A percentile compares a stretch with the other conserved stretches of the same genome.
These are phyloP conservation scores for Mormyrus lacerda DNA, from an alignment of 2,113 vertebrate genomes.

Conservation along the genomic window DNA sequence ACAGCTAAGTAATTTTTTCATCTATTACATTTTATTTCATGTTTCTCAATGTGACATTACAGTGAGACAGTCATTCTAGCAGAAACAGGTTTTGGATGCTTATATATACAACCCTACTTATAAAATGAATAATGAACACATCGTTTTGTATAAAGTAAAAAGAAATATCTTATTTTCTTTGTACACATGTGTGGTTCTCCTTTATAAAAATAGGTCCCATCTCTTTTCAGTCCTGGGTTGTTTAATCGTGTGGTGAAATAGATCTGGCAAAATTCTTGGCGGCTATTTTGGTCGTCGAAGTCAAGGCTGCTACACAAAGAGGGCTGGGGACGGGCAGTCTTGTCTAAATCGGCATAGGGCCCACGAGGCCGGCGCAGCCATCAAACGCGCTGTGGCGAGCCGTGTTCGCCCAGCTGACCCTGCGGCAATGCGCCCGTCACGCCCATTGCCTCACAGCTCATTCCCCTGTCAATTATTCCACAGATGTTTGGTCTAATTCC, in stretches of 20 bases:
- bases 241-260: slow-evolving; percentile 45
- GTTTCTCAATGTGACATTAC: not conserved
- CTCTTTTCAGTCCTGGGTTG: slow-evolving; percentile 28
- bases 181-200: not conserved
- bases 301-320: slow-evolving; percentile 37
- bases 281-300: slow-evolving; percentile 14
- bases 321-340: slow-evolving; percentile 42
- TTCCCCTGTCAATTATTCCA: slow-evolving; percentile 65
- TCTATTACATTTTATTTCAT: not conserved
- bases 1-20: not conserved
- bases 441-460: slow-evolving; percentile 50
- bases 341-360: slow-evolving; percentile 62
- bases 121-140: not conserved
- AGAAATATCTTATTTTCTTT: not conserved
- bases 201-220: slow-evolving; percentile 41
- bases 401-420: slow-evolving; percentile 44
- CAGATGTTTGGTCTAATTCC: slow-evolving; percentile 68
- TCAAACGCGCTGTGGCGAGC: slow-evolving; percentile 39
- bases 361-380: slow-evolving; percentile 56
- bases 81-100: not conserved
- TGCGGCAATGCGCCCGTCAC: slow-evolving; percentile 47
- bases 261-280: slow-evolving; percentile 37
- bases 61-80: not conserved
- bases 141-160: not conserved
- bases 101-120: not conserved